phyloP scores from a whole-genome alignment of 2,888 invertebrate species.

The Endotricha flammealis region DNA sequence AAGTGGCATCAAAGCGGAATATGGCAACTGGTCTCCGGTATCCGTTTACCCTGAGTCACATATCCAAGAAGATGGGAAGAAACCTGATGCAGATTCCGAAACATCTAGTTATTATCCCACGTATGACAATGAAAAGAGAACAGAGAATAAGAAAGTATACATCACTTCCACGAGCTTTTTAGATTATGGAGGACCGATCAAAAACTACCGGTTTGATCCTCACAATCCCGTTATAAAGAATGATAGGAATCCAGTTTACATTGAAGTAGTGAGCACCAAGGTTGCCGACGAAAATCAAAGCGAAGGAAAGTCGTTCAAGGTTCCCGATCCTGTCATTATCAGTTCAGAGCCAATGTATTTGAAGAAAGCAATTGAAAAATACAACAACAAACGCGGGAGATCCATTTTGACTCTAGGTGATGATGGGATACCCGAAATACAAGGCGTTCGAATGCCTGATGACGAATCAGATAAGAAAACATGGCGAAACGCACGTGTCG shows the following conservation, averaged over 20 bases:
- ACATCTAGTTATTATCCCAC: slow-evolving; percentile 68
- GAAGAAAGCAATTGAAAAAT: slow-evolving; percentile 70
- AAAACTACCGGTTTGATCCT: slow-evolving; percentile 67
- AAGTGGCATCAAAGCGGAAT: slow-evolving; percentile 68
- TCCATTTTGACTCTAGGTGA: slow-evolving; percentile 81
- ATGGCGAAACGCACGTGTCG: slow-evolving; percentile 93
- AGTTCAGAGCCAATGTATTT: slow-evolving; percentile 81
- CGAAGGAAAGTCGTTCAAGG: slow-evolving; percentile 66
- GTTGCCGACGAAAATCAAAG: slow-evolving; percentile 47
- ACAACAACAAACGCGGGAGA: slow-evolving; percentile 79
- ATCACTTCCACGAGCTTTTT: slow-evolving; percentile 66
- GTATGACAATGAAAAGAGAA: slow-evolving; percentile 62
- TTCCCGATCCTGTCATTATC: slow-evolving; percentile 84
- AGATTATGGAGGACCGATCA: slow-evolving; percentile 63
- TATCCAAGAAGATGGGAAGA: slow-evolving; percentile 63
- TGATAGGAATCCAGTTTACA: slow-evolving; percentile 76
- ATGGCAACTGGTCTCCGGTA: slow-evolving; percentile 75
- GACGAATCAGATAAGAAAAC: slow-evolving; percentile 89
- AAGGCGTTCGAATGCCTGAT: slow-evolving; percentile 90
- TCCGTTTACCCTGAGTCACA: slow-evolving; percentile 70
- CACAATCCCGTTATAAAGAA: slow-evolving; percentile 72
- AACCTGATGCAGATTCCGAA: slow-evolving; percentile 58
- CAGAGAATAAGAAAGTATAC: slow-evolving; percentile 67
- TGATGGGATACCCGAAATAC: slow-evolving; percentile 88
- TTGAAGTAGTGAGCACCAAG: slow-evolving; percentile 70